These are phyloP conservation scores for Bombus pascuorum DNA, from an alignment of 1,140 invertebrate genomes.

Conservation along the genomic window DNA sequence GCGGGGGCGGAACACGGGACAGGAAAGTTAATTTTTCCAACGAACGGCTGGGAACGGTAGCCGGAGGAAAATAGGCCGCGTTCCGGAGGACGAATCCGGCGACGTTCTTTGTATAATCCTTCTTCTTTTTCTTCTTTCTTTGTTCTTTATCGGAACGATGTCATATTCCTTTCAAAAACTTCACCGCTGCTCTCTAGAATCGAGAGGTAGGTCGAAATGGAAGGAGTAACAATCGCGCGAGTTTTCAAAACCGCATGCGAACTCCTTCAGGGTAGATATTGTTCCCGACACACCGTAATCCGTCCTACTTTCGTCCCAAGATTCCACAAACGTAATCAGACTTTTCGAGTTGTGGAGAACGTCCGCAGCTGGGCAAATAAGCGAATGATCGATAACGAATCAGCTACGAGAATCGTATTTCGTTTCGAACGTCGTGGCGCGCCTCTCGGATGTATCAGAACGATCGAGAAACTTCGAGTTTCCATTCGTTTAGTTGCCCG, in stretches of 20 bases:
- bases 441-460: slow-evolving; percentile 1
- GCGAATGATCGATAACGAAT: slow-evolving; percentile 32
- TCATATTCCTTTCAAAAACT: background rate
- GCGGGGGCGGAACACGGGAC: background rate
- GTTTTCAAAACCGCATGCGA: background rate
- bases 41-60: background rate
- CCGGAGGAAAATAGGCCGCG: background rate
- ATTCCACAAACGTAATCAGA: background rate
- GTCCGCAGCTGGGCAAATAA: slow-evolving; percentile 1
- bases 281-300: background rate
- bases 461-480: slow-evolving; percentile 15
- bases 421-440: too few relatives aligned
- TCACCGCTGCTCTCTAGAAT: background rate
- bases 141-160: background rate
- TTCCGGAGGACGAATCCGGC: background rate
- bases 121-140: background rate
- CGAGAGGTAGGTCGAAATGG: background rate
- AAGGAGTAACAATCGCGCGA: background rate
- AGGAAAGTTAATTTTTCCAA: slow-evolving; percentile 4
- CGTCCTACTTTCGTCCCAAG: slow-evolving; percentile 8
- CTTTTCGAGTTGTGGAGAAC: background rate
- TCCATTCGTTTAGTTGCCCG: slow-evolving; percentile 28
- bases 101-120: background rate
- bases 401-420: background rate
- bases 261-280: background rate